Base-by-base conservation (phyloP, 2,113 vertebrate genomes). In the Bos javanicus region DNA sequence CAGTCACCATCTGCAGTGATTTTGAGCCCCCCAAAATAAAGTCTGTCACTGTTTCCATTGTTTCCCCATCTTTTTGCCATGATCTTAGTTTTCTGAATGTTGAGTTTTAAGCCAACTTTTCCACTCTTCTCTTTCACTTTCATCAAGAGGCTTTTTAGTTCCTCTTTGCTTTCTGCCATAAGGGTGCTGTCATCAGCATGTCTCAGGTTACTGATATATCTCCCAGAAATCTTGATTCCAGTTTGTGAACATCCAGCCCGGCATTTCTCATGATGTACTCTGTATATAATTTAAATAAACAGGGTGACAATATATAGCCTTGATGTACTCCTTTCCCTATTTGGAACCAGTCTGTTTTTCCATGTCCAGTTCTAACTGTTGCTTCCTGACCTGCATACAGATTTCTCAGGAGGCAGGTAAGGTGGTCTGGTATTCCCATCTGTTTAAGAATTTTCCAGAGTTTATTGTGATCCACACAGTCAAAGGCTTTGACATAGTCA, bases 181-280 rank as follows among this genome's bases (percentile, higher is more conserved):
- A 71, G 10, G n/a, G 5, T 71, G 67, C 9, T 36, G 19, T 39
- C 67, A 23, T 71, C n/a, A 1, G n/a, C n/a, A 23, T 71, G 12
- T 36, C n/a, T 71, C 19, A 71, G n/a, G 67, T 71, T 71, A 71
- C 36, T 71, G 67, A 23, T 6, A 71, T 71, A 36, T 36, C 19
- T 12, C n/a, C n/a, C 5, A 1, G 19, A 19, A 23, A 23, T 67
- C 19, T 71, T 36, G 19, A 71, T 39, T 67, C 10, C 19, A 23
- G 67, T 10, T 71, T 39, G 19, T 71, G 67, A 11, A 3, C 23
- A 23, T 71, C 5, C n/a, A 36, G 67, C n/a, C 67, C 0, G 1
- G 9, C n/a, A 6, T 71, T 71, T 36, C 64, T 21, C 4, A 71
- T 71, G n/a, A 71, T 36, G 9, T 71, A 71, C 4, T 71, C 64